Evolutionary conservation across 2,888 invertebrate species (phyloP), one percentile per base, ranked within the genome.

Genomic region (Yponomeuta plumbellus): DNA sequence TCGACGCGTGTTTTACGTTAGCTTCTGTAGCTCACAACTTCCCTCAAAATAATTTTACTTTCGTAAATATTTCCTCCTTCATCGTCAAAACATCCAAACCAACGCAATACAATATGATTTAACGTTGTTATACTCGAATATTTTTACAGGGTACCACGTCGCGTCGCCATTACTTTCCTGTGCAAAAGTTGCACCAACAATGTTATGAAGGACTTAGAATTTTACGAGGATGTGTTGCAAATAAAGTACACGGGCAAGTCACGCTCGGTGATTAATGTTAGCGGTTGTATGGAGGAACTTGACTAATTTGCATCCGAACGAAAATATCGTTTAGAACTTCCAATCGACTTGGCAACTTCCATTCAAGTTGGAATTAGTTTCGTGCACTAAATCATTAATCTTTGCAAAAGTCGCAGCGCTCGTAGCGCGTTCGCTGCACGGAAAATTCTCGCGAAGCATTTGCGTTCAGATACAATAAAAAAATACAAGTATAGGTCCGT

Each of bases 341-440:
- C 80, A 76, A 81, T 80, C 78, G 81, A 78, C 82, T 83, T 74
- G 74, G 76, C 77, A 74, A 76, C 75, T 76, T 72, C 74, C 75
- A 73, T 73, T 58, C 69, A 79, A 84, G 79, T 86, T 85, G 71
- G 75, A 77, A 83, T 85, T 83, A 83, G 81, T 83, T 87, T 76
- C 71, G 72, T 72, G 76, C 77, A 79, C 78, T 79, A 80, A 81
- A 84, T 84, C 85, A 85, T 87, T 86, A 85, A 86, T 86, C 85
- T 83, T 81, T 79, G 73, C 44, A 78, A 39, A 56, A 64, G 56
- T 64, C 26, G 22, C 34, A 34, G 34, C 13, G 44, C 44, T 52
- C 44, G n/a, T 44, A 10, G 58, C 58, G 58, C 21, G 58, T 58
- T 58, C 58, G 21, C 34, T 34, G 0, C 34, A 20, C 20, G 21